Conservation (phyloP, 1,140 invertebrate species). For the Drosophila eugracilis region DNA sequence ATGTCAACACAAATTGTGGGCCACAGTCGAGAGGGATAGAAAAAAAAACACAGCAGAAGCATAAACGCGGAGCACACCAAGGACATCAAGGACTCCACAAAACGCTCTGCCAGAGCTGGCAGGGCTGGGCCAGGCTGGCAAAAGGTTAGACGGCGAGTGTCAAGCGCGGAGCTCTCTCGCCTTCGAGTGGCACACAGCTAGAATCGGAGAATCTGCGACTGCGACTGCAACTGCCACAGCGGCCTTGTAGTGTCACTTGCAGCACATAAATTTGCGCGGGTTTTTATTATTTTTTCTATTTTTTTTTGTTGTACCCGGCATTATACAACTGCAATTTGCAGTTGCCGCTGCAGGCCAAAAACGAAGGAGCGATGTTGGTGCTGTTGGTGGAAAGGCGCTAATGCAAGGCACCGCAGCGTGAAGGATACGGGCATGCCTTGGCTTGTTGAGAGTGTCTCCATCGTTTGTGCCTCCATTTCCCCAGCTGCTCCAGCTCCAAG, state of each 20-base stretch:
- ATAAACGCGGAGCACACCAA: constrained; percentile 13
- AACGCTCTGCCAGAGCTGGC: constrained; percentile 70
- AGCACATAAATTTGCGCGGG: constrained; percentile 65
- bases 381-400: constrained; percentile 47
- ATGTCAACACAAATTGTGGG: constrained; percentile 82
- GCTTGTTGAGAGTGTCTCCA: constrained; percentile 42
- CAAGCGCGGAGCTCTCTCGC: constrained; percentile 61
- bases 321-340: constrained; percentile 80
- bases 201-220: constrained; percentile 25
- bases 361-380: constrained; percentile 23
- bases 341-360: constrained; percentile 57
- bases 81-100: constrained; percentile 76
- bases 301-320: constrained; percentile 31
- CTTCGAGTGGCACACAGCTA: constrained; percentile 38
- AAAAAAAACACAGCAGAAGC: constrained; percentile 21
- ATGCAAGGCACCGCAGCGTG: constrained; percentile 76
- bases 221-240: constrained; percentile 48
- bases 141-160: constrained; percentile 76
- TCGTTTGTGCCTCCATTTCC: background rate
- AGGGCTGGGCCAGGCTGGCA: constrained; percentile 71
- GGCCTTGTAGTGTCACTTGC: constrained; percentile 79
- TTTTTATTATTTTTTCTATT: constrained; percentile 55
- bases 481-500: background rate
- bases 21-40: constrained; percentile 42
- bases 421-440: constrained; percentile 55